Percentiles rank a stretch among this genome's conserved stretches.
phyloP scores from a whole-genome alignment of 2,797 vertebrate genomes.

The Eutrigla gurnardus region DNA sequence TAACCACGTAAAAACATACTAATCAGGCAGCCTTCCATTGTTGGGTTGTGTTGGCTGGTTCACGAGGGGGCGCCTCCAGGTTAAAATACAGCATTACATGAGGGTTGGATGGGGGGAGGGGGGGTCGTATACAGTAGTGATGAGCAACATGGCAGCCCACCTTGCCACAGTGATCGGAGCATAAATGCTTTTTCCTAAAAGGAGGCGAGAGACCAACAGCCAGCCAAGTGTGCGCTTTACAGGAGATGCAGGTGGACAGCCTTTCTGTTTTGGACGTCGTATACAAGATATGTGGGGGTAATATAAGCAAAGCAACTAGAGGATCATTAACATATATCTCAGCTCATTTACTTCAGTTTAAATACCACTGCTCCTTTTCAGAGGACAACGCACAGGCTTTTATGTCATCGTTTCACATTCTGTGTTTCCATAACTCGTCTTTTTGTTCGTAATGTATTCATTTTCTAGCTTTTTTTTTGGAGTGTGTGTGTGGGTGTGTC shows the following conservation, averaged over 20 bases:
- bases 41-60: constrained; percentile 16
- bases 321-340: constrained; percentile 92
- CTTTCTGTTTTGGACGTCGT: constrained; percentile 79
- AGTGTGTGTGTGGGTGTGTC: constrained; percentile 6
- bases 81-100: constrained; percentile 68
- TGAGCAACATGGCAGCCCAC: constrained; percentile 81
- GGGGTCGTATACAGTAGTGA: constrained; percentile 54
- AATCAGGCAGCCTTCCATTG: constrained; percentile 71
- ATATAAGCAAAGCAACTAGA: constrained; percentile 97
- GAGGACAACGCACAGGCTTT: constrained; percentile 91
- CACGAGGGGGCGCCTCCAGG: constrained; percentile 34
- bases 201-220: constrained; percentile 84
- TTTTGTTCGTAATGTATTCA: constrained; percentile 73
- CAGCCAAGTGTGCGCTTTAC: constrained; percentile 88
- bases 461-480: constrained; percentile 52
- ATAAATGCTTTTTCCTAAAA: constrained; percentile 83
- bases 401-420: constrained; percentile 74
- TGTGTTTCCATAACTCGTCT: constrained; percentile 72
- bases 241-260: constrained; percentile 84
- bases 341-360: constrained; percentile 83
- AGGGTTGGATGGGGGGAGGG: constrained; percentile 5
- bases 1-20: constrained; percentile 76
- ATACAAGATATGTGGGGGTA: constrained; percentile 86
- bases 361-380: constrained; percentile 81
- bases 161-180: constrained; percentile 89